Evolutionary conservation across 2,113 vertebrate genomes (phyloP), one percentile per base, ranked within the genome.

Genomic region (Siniperca knerii): DNA sequence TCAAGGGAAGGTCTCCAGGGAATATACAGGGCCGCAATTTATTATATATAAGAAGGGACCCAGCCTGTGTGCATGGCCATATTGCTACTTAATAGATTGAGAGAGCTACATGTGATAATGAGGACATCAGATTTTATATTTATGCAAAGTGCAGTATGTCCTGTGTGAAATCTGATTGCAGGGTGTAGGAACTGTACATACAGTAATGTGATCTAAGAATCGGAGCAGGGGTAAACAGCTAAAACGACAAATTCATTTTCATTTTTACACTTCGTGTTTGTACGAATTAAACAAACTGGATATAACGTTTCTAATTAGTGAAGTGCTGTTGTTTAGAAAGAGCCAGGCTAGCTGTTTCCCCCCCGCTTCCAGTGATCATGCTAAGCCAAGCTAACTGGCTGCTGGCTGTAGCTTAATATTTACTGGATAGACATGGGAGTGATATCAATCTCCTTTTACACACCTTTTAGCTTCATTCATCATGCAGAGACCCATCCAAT

Each of bases 11-110:
- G 70, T 84, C 87, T 86, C 13, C 0, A 75, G 88, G 82, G 75
- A 90, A 88, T 72, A 83, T 84, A 67, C 58, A 82, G 46, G 84
- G 57, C 77, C 73, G 69, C 48, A 82, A 84, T 87, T 75, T 90
- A 77, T 88, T 90, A 88, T 79, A 84, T 75, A 87, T 77, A 90
- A 52, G 74, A 44, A 50, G 54, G 83, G 71, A 10, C 70, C 67
- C 44, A 35, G 89, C 40, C 66, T 80, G 65, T 82, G 61, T 90
- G 42, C 13, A 64, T 65, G 70, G 33, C 0, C 21, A 52, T 64
- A 40, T 67, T 75, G 18, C 35, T 74, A 69, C 69, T 68, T 70
- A 29, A 35, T 70, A 13, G 16, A 25, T 68, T 15, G 48, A 74
- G 40, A 62, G 33, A 80, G 18, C 61, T 46, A 6, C 35, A 50